Evolutionary conservation across 1,140 invertebrate genomes (phyloP).

Genomic region (Wiebesia pumilae): DNA sequence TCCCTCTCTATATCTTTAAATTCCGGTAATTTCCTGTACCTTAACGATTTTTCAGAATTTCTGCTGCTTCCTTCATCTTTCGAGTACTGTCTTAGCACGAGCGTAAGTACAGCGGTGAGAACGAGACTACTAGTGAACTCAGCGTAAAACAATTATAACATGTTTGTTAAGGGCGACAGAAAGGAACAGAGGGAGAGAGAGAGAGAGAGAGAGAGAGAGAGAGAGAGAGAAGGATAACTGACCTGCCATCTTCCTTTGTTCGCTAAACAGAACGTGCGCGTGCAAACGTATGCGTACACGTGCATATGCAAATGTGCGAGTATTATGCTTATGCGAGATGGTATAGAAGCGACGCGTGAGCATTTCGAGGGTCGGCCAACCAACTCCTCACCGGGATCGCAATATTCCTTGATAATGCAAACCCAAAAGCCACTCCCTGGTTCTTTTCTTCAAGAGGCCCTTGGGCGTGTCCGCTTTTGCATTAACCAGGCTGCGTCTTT

Average conservation of each 20-base stretch:
- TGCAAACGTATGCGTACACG: not conserved
- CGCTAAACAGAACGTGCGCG: not conserved
- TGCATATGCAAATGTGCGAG: not conserved
- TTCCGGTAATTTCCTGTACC: not conserved
- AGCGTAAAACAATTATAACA: conserved; percentile 41
- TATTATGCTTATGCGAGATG: not conserved
- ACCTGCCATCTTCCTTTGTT: conserved; percentile 1
- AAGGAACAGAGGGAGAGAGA: not conserved
- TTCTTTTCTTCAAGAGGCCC: not conserved
- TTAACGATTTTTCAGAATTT: conserved; percentile 19
- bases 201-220: conserved; percentile 6
- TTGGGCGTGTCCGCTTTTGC: not conserved
- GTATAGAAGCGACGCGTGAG: not conserved
- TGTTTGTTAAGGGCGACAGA: not conserved
- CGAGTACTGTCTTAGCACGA: not conserved
- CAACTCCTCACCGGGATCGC: conserved; percentile 19
- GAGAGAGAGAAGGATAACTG: too few species aligned
- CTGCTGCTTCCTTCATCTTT: conserved; percentile 17
- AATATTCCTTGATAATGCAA: conserved; percentile 37
- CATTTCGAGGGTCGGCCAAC: conserved; percentile 25
- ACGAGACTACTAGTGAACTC: not conserved
- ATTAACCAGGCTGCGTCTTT: not conserved
- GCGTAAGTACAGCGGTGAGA: not conserved
- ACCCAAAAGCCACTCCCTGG: not conserved
- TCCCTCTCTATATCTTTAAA: not conserved